phyloP scores from a whole-genome alignment of 1,140 invertebrate species.

The Meloidogyne floridensis region DNA sequence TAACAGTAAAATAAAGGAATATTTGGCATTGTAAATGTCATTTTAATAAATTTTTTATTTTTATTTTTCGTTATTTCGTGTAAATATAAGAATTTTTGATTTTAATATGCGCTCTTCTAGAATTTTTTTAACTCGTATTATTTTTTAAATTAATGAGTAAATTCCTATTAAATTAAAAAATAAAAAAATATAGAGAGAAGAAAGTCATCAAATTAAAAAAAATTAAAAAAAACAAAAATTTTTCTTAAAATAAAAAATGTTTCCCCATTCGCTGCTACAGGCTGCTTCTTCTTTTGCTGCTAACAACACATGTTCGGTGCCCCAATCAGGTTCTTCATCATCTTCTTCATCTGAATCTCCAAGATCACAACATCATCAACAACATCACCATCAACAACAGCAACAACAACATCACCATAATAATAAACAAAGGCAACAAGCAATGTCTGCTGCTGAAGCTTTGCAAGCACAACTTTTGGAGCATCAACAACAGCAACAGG shows the following conservation, averaged over 20 bases:
- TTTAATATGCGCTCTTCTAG: not conserved
- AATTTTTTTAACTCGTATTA: not conserved
- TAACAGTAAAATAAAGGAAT: not conserved
- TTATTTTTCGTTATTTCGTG: not conserved
- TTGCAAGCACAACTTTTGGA: conserved; percentile 7
- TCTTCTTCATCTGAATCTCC: conserved; percentile 16
- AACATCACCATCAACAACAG: conserved; percentile 13
- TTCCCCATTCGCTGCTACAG: conserved; percentile 24
- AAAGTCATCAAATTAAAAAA: no score
- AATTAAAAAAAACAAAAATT: no score
- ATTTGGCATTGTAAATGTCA: conserved; percentile 6
- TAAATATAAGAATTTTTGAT: no score
- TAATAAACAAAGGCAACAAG: not conserved
- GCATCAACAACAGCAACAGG: conserved; percentile 23
- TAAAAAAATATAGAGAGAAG: not conserved
- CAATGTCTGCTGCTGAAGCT: conserved; percentile 15
- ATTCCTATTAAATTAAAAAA: not conserved
- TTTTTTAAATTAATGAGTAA: not conserved
- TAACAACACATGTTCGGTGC: not conserved
- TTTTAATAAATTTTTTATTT: not conserved
- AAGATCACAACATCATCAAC: not conserved
- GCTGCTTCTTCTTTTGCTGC: conserved; percentile 16
- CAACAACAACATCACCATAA: not conserved
- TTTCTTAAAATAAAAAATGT: not conserved
- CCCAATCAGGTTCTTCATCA: conserved; percentile 16